Base-by-base conservation (phyloP, 2,888 invertebrate genomes). In the Clitarchus hookeri region DNA sequence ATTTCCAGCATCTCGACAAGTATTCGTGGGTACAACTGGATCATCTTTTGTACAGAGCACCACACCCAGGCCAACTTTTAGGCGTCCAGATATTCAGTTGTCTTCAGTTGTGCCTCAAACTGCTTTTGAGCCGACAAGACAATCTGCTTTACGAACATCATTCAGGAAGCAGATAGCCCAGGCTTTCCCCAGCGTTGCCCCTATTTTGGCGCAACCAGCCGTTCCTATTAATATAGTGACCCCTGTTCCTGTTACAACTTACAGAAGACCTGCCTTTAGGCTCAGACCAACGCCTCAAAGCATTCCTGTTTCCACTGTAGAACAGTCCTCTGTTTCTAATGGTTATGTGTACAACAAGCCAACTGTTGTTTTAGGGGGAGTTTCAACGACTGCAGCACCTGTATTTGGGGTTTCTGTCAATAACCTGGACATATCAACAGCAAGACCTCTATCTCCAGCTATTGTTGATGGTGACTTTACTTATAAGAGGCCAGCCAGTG, bases 231-330 rank as follows among this genome's bases (percentile, higher is more conserved):
- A 26, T n/a, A n/a, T 27, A 78, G 85, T 44, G 16, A 80, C 82
- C 48, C 36, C 82, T 82, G 54, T 53, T 11, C 85, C 85, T 1
- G 82, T 85, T 0, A 85, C 80, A 26, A 85, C 80, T 13, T 85
- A 79, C 80, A 80, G 80, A 85, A 44, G 80, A 25, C 85, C 85
- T 44, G n/a, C 48, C 16, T 54, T 44, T 44, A 82, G 82, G 44
- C 82, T 82, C 19, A 27, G 82, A 44, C 82, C 82, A 12, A 82
- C 82, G 23, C 36, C 44, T 27, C 82, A 82, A 3, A 82, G 82
- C 23, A 27, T 82, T 23, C 27, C 82, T 82, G 19, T 82, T 44
- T 44, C 82, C 36, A 27, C 82, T 16, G 44, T 23, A 53, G 53
- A 53, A 12, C 53, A 53, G 53, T 12, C 53, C 53, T 53, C 53